A percentile compares a stretch with the other conserved stretches of the same genome.
phyloP scores from a whole-genome alignment of 2,888 invertebrate genomes.

The Lepidochrysops patricia region DNA sequence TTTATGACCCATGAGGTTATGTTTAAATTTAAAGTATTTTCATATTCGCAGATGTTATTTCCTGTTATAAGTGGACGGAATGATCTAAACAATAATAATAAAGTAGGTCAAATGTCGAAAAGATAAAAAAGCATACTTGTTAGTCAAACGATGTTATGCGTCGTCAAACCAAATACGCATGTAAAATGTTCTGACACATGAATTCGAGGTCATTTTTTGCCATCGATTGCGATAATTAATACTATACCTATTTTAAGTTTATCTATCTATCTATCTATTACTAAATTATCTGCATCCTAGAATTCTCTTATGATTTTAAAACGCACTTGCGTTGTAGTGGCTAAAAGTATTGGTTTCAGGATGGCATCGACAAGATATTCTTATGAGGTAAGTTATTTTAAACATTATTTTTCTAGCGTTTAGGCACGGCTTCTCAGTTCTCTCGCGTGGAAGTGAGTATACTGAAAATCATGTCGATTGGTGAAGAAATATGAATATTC shows the following conservation, averaged over 20 bases:
- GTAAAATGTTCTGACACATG: neutral
- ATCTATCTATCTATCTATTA: no score
- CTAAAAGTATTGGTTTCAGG: constrained; percentile 36
- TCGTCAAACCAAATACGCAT: no score
- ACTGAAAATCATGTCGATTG: no score
- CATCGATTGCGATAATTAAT: constrained; percentile 1
- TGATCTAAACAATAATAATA: constrained; percentile 29
- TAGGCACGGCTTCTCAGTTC: no score
- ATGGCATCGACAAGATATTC: constrained; percentile 47
- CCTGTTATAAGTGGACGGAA: constrained; percentile 31
- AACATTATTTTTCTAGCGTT: constrained; percentile 10
- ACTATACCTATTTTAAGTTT: neutral
- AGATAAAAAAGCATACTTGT: constrained; percentile 32
- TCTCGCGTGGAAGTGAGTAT: no score
- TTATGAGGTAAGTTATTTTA: constrained; percentile 46
- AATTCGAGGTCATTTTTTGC: constrained; percentile 23
- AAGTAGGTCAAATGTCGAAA: constrained; percentile 51
- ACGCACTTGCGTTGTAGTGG: constrained; percentile 38
- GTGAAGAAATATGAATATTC: no score
- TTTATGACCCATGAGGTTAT: constrained; percentile 13
- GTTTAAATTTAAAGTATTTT: neutral
- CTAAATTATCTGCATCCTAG: constrained; percentile 4
- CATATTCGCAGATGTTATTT: constrained; percentile 23
- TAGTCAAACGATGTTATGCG: neutral
- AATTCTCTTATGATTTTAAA: constrained; percentile 42